phyloP scores from a whole-genome alignment of 2,888 invertebrate genomes.

The Metopia argyrocephala region DNA sequence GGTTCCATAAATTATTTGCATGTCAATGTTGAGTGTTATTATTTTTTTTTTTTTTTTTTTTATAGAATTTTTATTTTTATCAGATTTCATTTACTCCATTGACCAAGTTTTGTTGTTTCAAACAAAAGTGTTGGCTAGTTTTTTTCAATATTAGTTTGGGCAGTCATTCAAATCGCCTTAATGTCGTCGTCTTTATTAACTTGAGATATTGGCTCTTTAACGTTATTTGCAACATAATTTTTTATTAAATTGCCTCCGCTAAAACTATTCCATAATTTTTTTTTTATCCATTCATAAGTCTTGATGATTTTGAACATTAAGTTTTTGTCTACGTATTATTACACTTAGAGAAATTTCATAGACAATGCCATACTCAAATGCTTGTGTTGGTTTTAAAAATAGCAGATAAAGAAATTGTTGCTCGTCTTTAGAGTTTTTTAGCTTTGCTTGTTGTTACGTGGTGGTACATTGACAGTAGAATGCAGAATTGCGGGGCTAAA shows the following conservation, averaged over 20 bases:
- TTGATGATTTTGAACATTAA: constrained; percentile 20
- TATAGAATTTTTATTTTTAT: neutral
- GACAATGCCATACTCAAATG: too few relatives aligned
- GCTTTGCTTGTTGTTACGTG: too few relatives aligned
- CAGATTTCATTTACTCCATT: constrained; percentile 39
- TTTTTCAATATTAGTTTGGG: constrained; percentile 21
- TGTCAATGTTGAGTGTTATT: constrained; percentile 4
- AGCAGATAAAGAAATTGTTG: too few relatives aligned
- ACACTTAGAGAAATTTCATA: too few relatives aligned
- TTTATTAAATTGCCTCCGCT: too few relatives aligned
- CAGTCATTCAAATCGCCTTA: constrained; percentile 34
- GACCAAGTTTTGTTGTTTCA: constrained; percentile 44
- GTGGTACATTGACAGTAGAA: too few relatives aligned
- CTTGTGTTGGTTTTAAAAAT: too few relatives aligned
- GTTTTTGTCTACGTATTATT: too few relatives aligned
- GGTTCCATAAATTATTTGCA: constrained; percentile 31
- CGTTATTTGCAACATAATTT: too few relatives aligned
- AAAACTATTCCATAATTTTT: too few relatives aligned
- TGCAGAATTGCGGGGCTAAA: too few relatives aligned
- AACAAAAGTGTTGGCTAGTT: constrained; percentile 26
- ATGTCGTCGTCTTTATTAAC: constrained; percentile 17
- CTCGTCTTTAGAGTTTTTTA: too few relatives aligned
- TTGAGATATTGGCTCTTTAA: constrained; percentile 12
- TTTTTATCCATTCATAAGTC: constrained; percentile 48
- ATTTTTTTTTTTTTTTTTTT: neutral